Evolutionary conservation across 2,113 vertebrate species (phyloP), one percentile per base, ranked within the genome.

Genomic region (Lutjanus erythropterus): DNA sequence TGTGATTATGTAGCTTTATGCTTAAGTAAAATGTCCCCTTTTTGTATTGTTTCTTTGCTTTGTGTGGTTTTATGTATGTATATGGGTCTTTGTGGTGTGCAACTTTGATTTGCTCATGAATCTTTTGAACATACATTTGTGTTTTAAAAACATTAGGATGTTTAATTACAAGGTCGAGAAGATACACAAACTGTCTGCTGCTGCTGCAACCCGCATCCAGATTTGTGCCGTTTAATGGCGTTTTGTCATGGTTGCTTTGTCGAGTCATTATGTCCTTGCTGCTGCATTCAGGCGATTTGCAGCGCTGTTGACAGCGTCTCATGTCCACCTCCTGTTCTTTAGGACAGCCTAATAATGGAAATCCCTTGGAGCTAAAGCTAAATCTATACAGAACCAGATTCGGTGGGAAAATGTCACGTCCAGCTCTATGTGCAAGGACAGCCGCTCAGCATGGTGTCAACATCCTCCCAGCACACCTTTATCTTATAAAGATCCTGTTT

Each of bases 31-130:
- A 31, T 47, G 66, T 76, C 41, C 42, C 67, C n/a, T 75, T 27
- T 87, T 62, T 59, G 42, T 86, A 29, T n/a, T 50, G 70, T 85
- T 69, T 80, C 53, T 64, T 79, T 74, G 64, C 64, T 76, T 78
- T 76, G 25, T 78, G 65, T 76, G 71, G 68, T 79, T 87, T 79
- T 59, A 50, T 75, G 75, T 82, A 71, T 71, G 67, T 85, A 64
- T 68, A 77, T 55, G 61, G 80, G 31, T 79, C 55, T 87, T 78
- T 68, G 71, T 89, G 85, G 23, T 85, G 80, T 86, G 70, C 68
- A 74, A 61, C 84, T 86, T 91, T 89, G 66, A 82, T 92, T 92
- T 91, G 76, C 70, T 83, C 88, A 80, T 90, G 69, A 87, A 85
- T 80, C 50, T 68, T 80, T 80, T 68, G 39, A 56, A 76, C 69